phyloP scores from a whole-genome alignment of 2,113 vertebrate genomes.

The Alethe diademata region DNA sequence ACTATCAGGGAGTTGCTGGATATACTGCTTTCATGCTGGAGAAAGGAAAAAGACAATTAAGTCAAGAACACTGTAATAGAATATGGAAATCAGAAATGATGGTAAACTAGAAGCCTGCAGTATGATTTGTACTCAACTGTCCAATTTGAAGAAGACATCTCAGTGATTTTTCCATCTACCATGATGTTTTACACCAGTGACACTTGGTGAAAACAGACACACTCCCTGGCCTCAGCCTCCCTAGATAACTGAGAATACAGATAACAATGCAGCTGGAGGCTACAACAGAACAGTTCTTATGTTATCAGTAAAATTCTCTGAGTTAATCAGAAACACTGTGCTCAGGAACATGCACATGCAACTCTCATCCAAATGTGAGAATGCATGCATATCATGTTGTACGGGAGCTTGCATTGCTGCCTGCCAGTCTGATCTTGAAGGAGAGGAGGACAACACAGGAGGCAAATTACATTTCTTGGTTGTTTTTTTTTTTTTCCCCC shows the following conservation, averaged over 20 bases:
- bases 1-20: background rate
- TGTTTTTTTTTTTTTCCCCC: background rate
- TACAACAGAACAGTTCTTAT: rapidly evolving
- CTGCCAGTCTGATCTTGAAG: background rate
- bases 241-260: background rate
- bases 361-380: background rate
- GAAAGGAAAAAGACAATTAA: background rate
- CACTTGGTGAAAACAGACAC: background rate
- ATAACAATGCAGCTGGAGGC: background rate
- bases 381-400: rapidly evolving
- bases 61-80: background rate
- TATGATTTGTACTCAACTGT: background rate
- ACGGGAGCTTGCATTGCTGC: background rate
- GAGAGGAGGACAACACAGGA: rapidly evolving
- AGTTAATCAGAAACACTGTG: background rate
- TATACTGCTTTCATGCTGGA: background rate
- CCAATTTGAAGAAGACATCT: background rate
- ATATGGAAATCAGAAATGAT: background rate
- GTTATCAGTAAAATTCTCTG: background rate
- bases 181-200: background rate
- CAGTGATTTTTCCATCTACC: background rate
- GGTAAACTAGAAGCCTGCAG: background rate
- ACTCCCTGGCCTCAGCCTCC: background rate
- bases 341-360: background rate
- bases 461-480: background rate